phyloP scores from a whole-genome alignment of 2,888 invertebrate genomes.

The Scelioninae gen. 2 region DNA sequence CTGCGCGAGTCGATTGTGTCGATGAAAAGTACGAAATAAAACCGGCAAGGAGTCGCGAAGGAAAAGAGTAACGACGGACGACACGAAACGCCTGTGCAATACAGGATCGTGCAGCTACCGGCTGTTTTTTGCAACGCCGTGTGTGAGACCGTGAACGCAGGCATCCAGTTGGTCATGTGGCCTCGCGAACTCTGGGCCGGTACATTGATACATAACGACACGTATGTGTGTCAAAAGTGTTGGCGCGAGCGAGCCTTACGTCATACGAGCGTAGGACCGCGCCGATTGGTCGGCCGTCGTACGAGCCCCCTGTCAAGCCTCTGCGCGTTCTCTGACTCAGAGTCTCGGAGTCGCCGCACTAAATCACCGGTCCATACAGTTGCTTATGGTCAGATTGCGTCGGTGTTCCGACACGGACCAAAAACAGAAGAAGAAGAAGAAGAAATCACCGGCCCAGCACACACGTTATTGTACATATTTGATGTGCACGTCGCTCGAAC shows the following conservation, averaged over 20 bases:
- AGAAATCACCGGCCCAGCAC: no score
- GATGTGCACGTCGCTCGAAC: no score
- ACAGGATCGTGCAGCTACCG: constrained; percentile 24
- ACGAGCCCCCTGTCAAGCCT: constrained; percentile 70
- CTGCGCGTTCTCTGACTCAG: constrained; percentile 64
- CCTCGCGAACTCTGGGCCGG: constrained; percentile 53
- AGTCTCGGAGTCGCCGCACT: constrained; percentile 60
- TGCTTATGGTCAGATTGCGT: no score
- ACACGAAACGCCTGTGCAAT: constrained; percentile 11
- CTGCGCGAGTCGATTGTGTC: no score
- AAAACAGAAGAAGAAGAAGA: no score
- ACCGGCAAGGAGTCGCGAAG: constrained; percentile 23
- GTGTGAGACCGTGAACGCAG: constrained; percentile 56
- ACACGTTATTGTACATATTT: no score
- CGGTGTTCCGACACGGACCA: no score
- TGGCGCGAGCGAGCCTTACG: constrained; percentile 59
- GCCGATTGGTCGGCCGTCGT: constrained; percentile 65
- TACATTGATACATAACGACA: constrained; percentile 46
- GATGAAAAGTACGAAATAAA: no score
- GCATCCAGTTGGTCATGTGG: constrained; percentile 47
- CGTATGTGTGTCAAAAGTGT: constrained; percentile 57
- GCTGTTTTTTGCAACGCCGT: constrained; percentile 33
- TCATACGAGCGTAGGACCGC: constrained; percentile 60
- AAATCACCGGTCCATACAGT: constrained; percentile 52
- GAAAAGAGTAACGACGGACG: constrained; percentile 21